Base-by-base conservation (phyloP, 2,797 vertebrate genomes). In the Heliangelus exortis region DNA sequence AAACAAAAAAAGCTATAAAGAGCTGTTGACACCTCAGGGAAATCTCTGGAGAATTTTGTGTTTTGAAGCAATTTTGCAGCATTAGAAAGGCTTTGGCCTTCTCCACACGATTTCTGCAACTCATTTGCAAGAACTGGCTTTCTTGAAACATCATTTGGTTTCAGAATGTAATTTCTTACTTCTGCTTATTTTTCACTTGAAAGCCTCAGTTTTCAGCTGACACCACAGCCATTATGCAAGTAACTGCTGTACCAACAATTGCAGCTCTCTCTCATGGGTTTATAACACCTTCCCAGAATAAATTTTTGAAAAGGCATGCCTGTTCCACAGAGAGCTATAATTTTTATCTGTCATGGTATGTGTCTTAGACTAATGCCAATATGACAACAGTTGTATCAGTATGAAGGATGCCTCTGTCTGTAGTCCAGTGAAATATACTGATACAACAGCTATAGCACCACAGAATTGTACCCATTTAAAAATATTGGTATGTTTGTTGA, bases 21-120 rank as follows among this genome's bases (percentile, higher is more conserved):
- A 84, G 47, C 75, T 95, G 88, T 90, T 96, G 90, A 95, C 88
- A 95, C 57, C 33, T 90, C 61, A 89, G 90, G 81, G 86, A 90
- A 62, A 89, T 87, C 59, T 92, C 83, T 94, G 88, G 78, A 96
- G 96, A 72, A 90, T 31, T 81, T 88, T 16, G 39, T 72, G 48
- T 84, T 95, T 91, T 77, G 62, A 92, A 91, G 55, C 25, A 81
- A 15, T 94, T 95, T 94, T 96, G 66, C 92, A 3, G 4, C 65
- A 50, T 89, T 94, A 85, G 53, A 90, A 91, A 58, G 63, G 36
- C 15, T 81, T 91, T 89, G 81, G 63, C 67, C 29, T 75, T 79
- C 65, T 79, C 45, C 36, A 50, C 23, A 36, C 7, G 26, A 59
- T 80, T 95, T 79, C 75, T 87, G 36, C 17, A 47, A 77, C 95